Evolutionary conservation across 1,140 invertebrate species (phyloP).

Genomic region (Cherax destructor): DNA sequence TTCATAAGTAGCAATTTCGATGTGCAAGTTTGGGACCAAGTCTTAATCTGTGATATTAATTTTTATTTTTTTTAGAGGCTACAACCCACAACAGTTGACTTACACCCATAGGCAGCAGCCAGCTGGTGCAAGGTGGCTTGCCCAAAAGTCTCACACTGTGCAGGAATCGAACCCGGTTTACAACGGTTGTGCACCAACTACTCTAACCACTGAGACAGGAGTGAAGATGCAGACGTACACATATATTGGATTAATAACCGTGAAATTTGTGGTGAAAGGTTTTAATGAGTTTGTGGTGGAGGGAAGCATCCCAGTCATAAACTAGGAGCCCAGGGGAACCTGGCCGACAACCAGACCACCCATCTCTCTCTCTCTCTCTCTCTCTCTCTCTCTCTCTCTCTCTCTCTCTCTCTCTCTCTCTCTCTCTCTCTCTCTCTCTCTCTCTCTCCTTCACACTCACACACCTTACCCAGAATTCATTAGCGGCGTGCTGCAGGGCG

Average conservation of each 20-base stretch:
- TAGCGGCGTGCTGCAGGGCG: background rate
- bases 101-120: no score
- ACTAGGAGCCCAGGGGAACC: background rate
- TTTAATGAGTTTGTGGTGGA: background rate
- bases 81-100: no score
- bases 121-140: no score
- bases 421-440: background rate
- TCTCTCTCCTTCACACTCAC: background rate
- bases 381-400: no score
- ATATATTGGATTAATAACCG: constrained; percentile 8
- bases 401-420: background rate
- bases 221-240: background rate
- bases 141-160: no score
- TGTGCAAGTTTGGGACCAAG: no score
- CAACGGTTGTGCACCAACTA: no score
- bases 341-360: background rate
- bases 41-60: no score
- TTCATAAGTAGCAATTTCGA: no score
- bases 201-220: no score
- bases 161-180: no score
- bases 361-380: background rate
- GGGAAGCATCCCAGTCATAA: background rate
- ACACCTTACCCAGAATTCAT: background rate
- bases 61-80: no score
- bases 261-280: background rate